Evolutionary conservation across 2,888 invertebrate species (phyloP), one percentile per base, ranked within the genome.

Genomic region (Mythimna albipuncta): DNA sequence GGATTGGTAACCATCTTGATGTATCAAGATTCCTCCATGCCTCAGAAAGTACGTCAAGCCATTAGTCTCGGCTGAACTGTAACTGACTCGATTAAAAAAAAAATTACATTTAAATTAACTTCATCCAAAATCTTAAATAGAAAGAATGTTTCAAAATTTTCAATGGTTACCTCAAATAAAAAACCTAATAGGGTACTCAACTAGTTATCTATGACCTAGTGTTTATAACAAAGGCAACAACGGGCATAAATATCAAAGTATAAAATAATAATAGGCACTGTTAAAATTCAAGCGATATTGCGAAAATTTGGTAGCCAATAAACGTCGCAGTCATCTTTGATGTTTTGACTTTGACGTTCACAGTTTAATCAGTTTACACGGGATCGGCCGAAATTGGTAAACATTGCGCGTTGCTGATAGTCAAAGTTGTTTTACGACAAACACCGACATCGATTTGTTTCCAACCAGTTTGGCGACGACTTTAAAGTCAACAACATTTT

Each of bases 391-490:
- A 71, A 64, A 84, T 86, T 84, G 75, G 47, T 69, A 81, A 83
- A 86, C 83, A 77, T 86, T 86, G 67, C 74, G 61, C 77, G 81
- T 67, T 59, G 66, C 52, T 55, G 81, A 77, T 75, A 74, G 65
- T 69, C 72, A 84, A 81, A 77, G 69, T 84, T 72, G 72, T 81
- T 84, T 84, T 84, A 82, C 62, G 85, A 75, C 70, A 67, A 64
- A 68, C 64, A 57, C 32, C 41, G 58, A 16, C 19, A 78, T 84
- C 69, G 72, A 78, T 86, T 82, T 61, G 54, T 47, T 50, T 11
- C 21, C 16, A 55, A 78, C 68, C 65, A 44, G 72, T 70, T 81
- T 65, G n/a, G 5, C 11, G 59, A 63, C 26, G 44, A 52, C 13
- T 38, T 9, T 21, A 61, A 13, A 52, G 41, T 19, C 54, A 66